Conservation (phyloP, 2,888 invertebrate genomes). For the Acronicta leporina region DNA sequence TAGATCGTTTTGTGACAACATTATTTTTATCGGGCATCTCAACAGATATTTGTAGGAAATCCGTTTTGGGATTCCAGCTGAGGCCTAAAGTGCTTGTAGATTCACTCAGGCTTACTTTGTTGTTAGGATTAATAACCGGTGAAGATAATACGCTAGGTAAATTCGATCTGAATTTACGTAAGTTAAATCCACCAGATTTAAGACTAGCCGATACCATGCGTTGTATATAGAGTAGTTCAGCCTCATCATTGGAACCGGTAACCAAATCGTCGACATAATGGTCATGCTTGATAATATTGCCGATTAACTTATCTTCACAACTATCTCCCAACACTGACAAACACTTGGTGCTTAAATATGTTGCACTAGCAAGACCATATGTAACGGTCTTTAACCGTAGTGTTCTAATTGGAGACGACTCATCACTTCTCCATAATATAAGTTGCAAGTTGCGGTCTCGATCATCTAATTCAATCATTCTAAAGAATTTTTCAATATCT, state of each 20-base stretch:
- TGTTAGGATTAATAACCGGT: slow-evolving; percentile 5
- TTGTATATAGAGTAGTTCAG: slow-evolving; percentile 29
- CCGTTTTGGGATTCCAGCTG: slow-evolving; percentile 40
- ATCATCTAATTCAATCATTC: slow-evolving; percentile 8
- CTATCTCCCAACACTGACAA: slow-evolving; percentile 39
- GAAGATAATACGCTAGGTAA: slow-evolving; percentile 7
- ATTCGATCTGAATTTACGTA: slow-evolving; percentile 43
- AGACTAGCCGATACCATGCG: slow-evolving; percentile 13
- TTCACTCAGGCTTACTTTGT: slow-evolving; percentile 17
- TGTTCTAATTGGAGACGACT: slow-evolving; percentile 13
- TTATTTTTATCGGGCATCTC: slow-evolving; percentile 1
- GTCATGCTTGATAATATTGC: slow-evolving; percentile 47
- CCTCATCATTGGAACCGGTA: slow-evolving; percentile 33
- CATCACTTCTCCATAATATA: slow-evolving; percentile 25
- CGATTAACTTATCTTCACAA: slow-evolving; percentile 28
- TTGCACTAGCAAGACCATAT: slow-evolving; percentile 30
- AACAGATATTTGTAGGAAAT: slow-evolving; percentile 35
- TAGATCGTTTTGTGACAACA: slow-evolving; percentile 34
- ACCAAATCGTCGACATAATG: slow-evolving; percentile 53
- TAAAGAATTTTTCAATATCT: slow-evolving; percentile 10
- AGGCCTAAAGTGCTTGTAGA: slow-evolving; percentile 24
- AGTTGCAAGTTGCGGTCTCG: slow-evolving; percentile 12
- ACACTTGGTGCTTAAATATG: slow-evolving; percentile 47
- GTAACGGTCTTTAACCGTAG: slow-evolving; percentile 36
- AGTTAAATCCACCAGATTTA: slow-evolving; percentile 30